A percentile compares a stretch with the other conserved stretches of the same genome.
These are phyloP conservation scores for Archocentrus centrarchus DNA, from an alignment of 2,113 vertebrate species.

Conservation along the genomic window DNA sequence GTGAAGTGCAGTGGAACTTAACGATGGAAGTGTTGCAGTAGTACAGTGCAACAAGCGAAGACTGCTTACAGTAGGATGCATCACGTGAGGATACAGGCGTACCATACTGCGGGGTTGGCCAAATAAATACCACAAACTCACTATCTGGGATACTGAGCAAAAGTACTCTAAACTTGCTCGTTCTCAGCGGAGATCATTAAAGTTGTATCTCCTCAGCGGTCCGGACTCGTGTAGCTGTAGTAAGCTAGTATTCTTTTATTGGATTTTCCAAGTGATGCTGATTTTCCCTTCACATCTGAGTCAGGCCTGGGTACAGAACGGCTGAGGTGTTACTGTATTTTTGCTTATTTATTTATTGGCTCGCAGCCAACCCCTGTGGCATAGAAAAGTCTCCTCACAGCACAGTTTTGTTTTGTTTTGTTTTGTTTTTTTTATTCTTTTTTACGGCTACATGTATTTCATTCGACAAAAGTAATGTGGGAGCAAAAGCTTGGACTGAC, in stretches of 20 bases:
- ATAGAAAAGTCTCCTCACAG: constrained; percentile 22
- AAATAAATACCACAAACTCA: neutral
- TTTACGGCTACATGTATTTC: neutral
- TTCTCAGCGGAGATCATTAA: constrained; percentile 34
- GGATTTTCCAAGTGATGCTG: constrained; percentile 29
- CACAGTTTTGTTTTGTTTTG: neutral
- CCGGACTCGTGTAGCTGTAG: neutral
- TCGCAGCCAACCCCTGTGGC: constrained; percentile 31
- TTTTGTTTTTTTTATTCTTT: neutral
- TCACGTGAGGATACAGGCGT: neutral
- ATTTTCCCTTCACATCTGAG: constrained; percentile 22
- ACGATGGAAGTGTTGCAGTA: constrained; percentile 1
- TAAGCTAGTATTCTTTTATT: neutral
- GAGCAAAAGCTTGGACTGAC: neutral
- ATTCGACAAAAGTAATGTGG: neutral
- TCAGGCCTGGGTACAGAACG: constrained; percentile 22
- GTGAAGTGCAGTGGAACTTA: neutral
- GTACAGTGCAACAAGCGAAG: neutral
- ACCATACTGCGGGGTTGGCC: neutral
- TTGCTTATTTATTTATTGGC: constrained; percentile 7
- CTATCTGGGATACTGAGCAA: neutral
- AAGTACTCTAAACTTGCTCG: neutral
- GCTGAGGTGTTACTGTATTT: constrained; percentile 39
- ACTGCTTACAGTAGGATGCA: neutral
- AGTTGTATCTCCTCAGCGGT: constrained; percentile 2